Conservation (phyloP, 1,140 invertebrate species). For the Magallana gigas region DNA sequence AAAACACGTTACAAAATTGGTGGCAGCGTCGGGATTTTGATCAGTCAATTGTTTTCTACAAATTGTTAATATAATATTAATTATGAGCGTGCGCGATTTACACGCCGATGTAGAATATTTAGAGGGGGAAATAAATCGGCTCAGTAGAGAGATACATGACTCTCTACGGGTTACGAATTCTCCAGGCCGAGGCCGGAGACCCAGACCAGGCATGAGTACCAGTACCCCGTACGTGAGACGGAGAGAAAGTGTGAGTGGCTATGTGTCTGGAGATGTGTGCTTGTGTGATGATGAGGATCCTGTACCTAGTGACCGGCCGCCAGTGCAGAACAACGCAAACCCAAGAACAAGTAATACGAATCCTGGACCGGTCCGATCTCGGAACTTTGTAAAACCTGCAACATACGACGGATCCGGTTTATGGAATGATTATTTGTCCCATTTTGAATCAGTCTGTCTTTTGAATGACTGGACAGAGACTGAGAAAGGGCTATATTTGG, state of each 20-base stretch:
- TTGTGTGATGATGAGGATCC: background rate
- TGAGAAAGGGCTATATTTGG: conserved; percentile 17
- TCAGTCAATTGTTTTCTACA: too few species aligned
- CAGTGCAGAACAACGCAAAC: background rate
- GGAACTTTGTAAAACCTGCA: conserved; percentile 31
- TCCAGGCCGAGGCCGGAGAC: background rate
- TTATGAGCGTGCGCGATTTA: too few species aligned
- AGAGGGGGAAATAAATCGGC: background rate
- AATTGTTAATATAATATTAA: too few species aligned
- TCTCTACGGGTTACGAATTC: background rate
- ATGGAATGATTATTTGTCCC: conserved; percentile 43
- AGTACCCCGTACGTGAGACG: conserved; percentile 18
- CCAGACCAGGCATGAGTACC: background rate
- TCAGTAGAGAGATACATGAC: conserved; percentile 31
- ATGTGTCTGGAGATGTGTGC: background rate
- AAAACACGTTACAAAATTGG: too few species aligned
- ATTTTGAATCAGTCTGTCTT: conserved; percentile 39
- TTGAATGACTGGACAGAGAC: conserved; percentile 41
- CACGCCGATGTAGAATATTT: background rate
- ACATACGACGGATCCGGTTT: conserved; percentile 37
- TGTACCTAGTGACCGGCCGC: background rate
- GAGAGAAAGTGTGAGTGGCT: background rate
- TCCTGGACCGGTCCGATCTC: background rate
- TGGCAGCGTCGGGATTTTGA: too few species aligned
- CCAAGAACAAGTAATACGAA: background rate